Conservation (phyloP, 2,888 invertebrate species). For the Leptinotarsa rubiginosa region DNA sequence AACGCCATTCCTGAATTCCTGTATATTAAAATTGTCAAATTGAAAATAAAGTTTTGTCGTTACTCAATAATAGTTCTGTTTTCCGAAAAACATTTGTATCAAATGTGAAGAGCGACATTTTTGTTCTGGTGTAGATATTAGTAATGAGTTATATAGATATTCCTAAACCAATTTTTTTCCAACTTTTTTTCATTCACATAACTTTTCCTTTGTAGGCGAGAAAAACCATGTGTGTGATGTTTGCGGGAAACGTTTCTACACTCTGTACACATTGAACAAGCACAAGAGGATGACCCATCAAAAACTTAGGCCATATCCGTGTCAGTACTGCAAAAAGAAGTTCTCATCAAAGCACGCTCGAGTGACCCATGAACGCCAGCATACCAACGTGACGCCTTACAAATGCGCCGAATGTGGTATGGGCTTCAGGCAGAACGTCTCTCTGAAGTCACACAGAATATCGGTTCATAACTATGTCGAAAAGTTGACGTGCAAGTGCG, state of each 20-base stretch:
- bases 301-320: conserved; percentile 55
- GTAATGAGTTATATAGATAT: not conserved
- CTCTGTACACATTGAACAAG: conserved; percentile 50
- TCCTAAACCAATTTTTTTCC: not conserved
- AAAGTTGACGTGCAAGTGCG: conserved; percentile 51
- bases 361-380: conserved; percentile 56
- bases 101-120: no score
- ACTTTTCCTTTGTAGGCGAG: conserved; percentile 47
- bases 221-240: conserved; percentile 53
- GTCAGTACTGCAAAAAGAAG: conserved; percentile 55
- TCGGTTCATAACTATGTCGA: conserved; percentile 57
- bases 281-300: conserved; percentile 57
- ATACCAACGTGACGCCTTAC: conserved; percentile 57
- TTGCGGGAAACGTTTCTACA: conserved; percentile 52
- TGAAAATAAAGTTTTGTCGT: no score
- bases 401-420: conserved; percentile 55
- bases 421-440: conserved; percentile 58
- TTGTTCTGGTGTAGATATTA: no score
- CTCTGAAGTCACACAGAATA: conserved; percentile 55
- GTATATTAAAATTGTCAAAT: no score
- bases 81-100: no score
- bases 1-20: no score
- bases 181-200: not conserved
- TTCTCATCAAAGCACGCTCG: conserved; percentile 56
- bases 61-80: no score